Percentiles rank a stretch among this genome's conserved stretches.
Evolutionary conservation across 2,113 vertebrate species (phyloP).

Genomic region (Xenopus laevis): DNA sequence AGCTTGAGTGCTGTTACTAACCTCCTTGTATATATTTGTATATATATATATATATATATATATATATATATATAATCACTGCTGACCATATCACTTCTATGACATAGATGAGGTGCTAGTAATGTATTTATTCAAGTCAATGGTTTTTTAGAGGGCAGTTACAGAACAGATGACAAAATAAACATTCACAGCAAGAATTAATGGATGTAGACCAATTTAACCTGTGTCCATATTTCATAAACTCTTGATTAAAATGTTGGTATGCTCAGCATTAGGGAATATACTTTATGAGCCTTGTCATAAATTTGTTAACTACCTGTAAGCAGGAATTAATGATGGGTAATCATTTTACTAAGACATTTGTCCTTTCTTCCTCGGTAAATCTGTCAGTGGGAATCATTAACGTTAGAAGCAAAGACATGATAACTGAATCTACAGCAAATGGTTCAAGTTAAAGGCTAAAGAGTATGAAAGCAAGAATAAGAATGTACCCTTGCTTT

Average conservation of each 20-base stretch:
- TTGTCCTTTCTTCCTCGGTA: background rate
- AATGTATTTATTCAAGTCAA: conserved; percentile 10
- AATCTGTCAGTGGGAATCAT: background rate
- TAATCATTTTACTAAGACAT: background rate
- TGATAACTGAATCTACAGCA: no score
- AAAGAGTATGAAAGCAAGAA: no score
- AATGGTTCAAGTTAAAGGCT: no score
- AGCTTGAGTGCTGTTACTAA: no score
- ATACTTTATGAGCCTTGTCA: background rate
- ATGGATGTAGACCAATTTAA: conserved; percentile 10
- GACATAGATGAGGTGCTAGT: background rate
- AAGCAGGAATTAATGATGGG: background rate
- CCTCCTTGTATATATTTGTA: no score
- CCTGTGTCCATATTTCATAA: conserved; percentile 3
- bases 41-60: no score
- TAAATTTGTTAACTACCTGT: background rate
- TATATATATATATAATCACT: background rate
- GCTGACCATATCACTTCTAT: conserved; percentile 18
- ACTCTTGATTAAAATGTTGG: conserved; percentile 1
- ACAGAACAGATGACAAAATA: background rate
- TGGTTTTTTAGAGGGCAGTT: conserved; percentile 1
- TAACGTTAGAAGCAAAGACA: no score
- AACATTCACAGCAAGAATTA: conserved; percentile 4
- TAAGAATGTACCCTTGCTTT: no score
- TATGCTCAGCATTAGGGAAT: background rate